Evolutionary conservation across 2,888 invertebrate genomes (phyloP), one percentile per base, ranked within the genome.

Genomic region (Drosophila aldrichi): DNA sequence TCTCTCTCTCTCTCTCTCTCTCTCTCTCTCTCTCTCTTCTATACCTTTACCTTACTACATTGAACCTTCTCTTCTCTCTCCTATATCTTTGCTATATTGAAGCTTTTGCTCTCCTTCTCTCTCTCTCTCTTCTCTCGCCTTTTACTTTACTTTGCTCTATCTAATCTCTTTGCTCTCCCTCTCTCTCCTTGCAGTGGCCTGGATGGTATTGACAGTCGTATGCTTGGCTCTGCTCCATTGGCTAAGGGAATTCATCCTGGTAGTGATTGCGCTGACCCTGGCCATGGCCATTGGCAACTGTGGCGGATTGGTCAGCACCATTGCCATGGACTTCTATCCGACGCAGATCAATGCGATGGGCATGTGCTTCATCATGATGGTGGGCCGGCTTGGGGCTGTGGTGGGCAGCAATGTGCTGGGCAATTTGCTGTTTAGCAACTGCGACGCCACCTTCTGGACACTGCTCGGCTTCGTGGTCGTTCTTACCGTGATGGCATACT

Each of bases 141-240:
- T 2, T n/a, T 16, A n/a, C n/a, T 10, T 29, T 10, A 29, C 18
- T 18, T 18, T 12, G 2, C 29, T 32, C 2, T 18, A 29, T 18
- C n/a, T 48, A 29, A 18, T 18, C 32, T 18, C n/a, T 7, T 7
- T 18, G 1, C 7, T 1, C 18, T 14, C 29, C 12, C 29, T 29
- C 32, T 18, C 32, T 29, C 8, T 14, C 25, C 8, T 3, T 70
- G 7, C 69, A 91, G 92, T 90, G 20, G 20, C 58, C 20, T 92
- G 92, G 91, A 71, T 95, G 52, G 60, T 94, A 0, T 65, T 94
- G 3, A 94, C 95, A 0, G 95, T 95, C 0, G 25, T 94, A 2
- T 94, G 95, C 49, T 94, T 95, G 0, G 93, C 94, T 6, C 92
- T 93, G 0, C 94, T 96, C 0, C 95, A 96, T 82, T 94, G 95